Conservation (phyloP, 37 sponge, comb jelly and placozoan genomes). For the Spongilla lacustris region DNA sequence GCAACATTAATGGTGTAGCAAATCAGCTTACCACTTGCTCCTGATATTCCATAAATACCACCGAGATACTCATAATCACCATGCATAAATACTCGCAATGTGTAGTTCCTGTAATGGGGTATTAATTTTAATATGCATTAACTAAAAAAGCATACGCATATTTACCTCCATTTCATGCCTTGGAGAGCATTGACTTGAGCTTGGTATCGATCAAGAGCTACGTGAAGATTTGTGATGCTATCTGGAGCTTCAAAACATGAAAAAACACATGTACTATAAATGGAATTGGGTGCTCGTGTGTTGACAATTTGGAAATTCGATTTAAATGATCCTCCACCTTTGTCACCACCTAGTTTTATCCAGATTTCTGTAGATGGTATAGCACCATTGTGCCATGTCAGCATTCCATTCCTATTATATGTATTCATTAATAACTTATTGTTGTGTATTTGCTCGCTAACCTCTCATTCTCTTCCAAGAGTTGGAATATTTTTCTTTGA, state of each 20-base stretch:
- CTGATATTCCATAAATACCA: constrained; percentile 40
- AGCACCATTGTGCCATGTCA: constrained; percentile 54
- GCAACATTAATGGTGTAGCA: no score
- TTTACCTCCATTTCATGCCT: constrained; percentile 39
- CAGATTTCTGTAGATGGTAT: constrained; percentile 48
- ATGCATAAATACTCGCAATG: constrained; percentile 17
- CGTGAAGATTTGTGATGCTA: constrained; percentile 25
- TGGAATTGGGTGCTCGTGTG: constrained; percentile 21
- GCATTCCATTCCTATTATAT: background rate
- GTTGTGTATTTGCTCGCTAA: constrained; percentile 1
- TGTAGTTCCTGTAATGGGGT: no score
- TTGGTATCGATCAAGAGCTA: constrained; percentile 24
- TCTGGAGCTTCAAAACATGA: constrained; percentile 27
- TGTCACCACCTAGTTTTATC: constrained; percentile 53
- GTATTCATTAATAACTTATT: background rate
- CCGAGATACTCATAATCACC: constrained; percentile 51
- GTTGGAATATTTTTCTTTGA: background rate
- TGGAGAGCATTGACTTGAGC: constrained; percentile 13
- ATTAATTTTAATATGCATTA: no score
- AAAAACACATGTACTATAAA: constrained; percentile 24
- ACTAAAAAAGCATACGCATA: background rate
- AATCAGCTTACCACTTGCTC: constrained; percentile 32
- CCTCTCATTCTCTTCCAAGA: constrained; percentile 23
- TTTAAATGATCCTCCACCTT: constrained; percentile 46
- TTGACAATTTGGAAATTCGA: constrained; percentile 40